Evolutionary conservation across 2,888 invertebrate genomes (phyloP).

Genomic region (Machimus rusticus): DNA sequence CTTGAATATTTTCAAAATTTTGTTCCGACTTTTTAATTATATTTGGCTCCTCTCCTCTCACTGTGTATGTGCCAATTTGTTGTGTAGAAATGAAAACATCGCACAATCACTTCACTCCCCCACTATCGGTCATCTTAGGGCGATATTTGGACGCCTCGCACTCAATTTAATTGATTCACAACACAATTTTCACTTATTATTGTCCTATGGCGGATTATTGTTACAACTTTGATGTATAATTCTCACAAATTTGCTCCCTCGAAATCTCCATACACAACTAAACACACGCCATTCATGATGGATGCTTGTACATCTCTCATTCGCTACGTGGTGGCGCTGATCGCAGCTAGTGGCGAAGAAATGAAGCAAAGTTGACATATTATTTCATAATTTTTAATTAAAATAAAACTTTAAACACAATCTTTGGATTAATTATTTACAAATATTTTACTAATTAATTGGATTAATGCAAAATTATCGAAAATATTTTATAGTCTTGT

Average conservation of each 20-base stretch:
- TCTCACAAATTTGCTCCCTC: constrained; percentile 23
- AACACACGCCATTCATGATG: constrained; percentile 43
- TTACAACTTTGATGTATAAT: constrained; percentile 5
- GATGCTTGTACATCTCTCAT: constrained; percentile 3
- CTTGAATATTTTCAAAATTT: constrained; percentile 10
- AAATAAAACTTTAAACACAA: not conserved
- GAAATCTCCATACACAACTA: constrained; percentile 42
- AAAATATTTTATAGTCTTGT: not conserved
- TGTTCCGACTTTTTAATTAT: constrained; percentile 16
- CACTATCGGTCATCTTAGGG: not conserved
- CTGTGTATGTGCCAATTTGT: constrained; percentile 37
- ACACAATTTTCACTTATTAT: constrained; percentile 4
- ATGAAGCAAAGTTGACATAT: not conserved
- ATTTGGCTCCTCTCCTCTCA: constrained; percentile 29
- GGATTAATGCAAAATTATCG: not conserved
- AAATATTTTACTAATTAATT: not conserved
- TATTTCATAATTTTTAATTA: not conserved
- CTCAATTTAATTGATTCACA: constrained; percentile 7
- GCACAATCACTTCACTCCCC: constrained; percentile 36
- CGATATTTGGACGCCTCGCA: not conserved
- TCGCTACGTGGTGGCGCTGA: not conserved
- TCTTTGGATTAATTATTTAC: not conserved
- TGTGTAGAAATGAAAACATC: constrained; percentile 39
- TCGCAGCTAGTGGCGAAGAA: not conserved
- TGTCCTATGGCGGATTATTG: not conserved